Evolutionary conservation across 2,888 invertebrate species (phyloP).

Genomic region (Protodeltote pygarga): DNA sequence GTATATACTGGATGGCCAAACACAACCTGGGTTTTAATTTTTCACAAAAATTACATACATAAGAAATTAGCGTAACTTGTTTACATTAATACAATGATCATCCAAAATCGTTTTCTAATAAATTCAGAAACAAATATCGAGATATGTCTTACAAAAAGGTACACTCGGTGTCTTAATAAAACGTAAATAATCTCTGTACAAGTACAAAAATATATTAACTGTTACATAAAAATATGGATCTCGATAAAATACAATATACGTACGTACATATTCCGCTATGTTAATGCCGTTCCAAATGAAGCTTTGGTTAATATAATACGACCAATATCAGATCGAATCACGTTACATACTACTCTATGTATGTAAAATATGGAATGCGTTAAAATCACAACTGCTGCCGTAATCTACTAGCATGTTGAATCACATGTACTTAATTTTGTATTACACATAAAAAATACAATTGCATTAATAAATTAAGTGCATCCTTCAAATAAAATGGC

Average conservation of each 20-base stretch:
- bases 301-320: constrained; percentile 48
- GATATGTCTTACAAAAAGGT: constrained; percentile 63
- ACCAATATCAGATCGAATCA: constrained; percentile 19
- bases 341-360: constrained; percentile 25
- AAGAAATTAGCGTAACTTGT: constrained; percentile 17
- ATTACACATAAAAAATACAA: constrained; percentile 40
- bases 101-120: constrained; percentile 33
- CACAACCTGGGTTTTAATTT: constrained; percentile 63
- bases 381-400: constrained; percentile 67
- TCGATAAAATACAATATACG: constrained; percentile 58
- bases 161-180: constrained; percentile 62
- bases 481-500: constrained; percentile 76
- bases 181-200: constrained; percentile 74
- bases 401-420: constrained; percentile 47
- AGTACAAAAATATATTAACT: constrained; percentile 79
- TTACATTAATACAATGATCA: constrained; percentile 27
- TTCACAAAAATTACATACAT: constrained; percentile 47
- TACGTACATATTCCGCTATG: constrained; percentile 53
- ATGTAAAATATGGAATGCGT: constrained; percentile 71
- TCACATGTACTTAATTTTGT: constrained; percentile 41
- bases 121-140: constrained; percentile 45
- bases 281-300: constrained; percentile 60
- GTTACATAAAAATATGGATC: constrained; percentile 72
- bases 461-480: constrained; percentile 56
- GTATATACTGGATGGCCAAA: constrained; percentile 60